Conservation (phyloP, 2,113 vertebrate genomes). For the Peucedramus taeniatus region DNA sequence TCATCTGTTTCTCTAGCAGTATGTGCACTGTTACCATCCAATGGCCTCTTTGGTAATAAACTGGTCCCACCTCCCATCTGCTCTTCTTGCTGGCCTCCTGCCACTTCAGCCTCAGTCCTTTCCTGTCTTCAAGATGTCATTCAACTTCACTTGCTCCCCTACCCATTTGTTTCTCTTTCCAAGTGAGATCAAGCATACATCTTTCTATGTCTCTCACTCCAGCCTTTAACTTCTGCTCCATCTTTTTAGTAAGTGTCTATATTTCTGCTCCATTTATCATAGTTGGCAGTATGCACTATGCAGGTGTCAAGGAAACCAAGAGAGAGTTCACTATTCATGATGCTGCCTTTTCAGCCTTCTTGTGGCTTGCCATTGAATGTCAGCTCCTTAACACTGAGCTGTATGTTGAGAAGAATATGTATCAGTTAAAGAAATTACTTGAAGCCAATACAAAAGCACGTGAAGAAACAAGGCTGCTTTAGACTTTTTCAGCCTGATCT, state of each 20-base stretch:
- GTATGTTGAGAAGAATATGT: conserved; percentile 1
- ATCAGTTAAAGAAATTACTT: conserved; percentile 28
- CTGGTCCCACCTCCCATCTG: conserved; percentile 71
- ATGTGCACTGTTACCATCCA: conserved; percentile 54
- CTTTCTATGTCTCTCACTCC: conserved; percentile 38
- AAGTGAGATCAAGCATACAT: conserved; percentile 55
- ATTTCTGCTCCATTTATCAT: conserved; percentile 72
- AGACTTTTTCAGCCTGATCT: background rate
- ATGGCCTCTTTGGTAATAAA: conserved; percentile 61
- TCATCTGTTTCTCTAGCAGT: conserved; percentile 55
- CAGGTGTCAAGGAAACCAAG: conserved; percentile 59
- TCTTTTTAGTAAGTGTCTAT: conserved; percentile 57
- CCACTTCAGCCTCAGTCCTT: conserved; percentile 55
- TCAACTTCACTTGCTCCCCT: conserved; percentile 42
- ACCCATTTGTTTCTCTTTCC: conserved; percentile 58
- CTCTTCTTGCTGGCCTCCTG: conserved; percentile 65
- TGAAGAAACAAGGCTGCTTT: background rate
- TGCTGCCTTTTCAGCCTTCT: conserved; percentile 12
- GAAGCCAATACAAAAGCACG: background rate
- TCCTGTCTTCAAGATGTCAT: conserved; percentile 67
- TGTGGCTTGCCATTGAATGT: conserved; percentile 1
- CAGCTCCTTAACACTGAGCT: conserved; percentile 6
- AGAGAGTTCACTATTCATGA: conserved; percentile 50
- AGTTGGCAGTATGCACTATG: conserved; percentile 51
- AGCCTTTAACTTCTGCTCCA: conserved; percentile 53